Percentiles rank a stretch among this genome's conserved stretches.
These are phyloP conservation scores for Eugnorisma glareosa DNA, from an alignment of 2,888 invertebrate genomes.

Conservation along the genomic window DNA sequence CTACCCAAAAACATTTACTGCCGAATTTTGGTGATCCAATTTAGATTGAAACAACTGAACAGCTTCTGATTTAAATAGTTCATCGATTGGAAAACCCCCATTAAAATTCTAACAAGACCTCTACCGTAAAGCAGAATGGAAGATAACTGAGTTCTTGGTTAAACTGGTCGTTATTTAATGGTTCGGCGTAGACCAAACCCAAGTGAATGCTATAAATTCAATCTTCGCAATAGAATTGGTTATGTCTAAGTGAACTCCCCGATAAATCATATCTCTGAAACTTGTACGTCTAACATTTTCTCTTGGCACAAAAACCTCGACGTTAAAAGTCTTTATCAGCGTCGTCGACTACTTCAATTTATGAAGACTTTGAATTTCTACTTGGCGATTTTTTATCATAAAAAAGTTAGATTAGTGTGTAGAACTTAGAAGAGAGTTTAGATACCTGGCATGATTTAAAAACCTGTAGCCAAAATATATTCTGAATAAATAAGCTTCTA, in stretches of 20 bases:
- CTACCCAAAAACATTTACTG: no score
- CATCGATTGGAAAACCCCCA: slow-evolving; percentile 8
- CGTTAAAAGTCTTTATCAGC: not conserved
- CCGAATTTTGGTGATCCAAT: not conserved
- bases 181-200: slow-evolving; percentile 21
- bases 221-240: slow-evolving; percentile 48
- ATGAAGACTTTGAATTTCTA: not conserved
- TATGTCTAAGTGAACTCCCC: slow-evolving; percentile 29
- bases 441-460: not conserved
- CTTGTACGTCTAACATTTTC: not conserved
- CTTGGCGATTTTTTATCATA: not conserved
- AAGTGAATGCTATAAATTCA: slow-evolving; percentile 55
- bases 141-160: not conserved
- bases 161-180: slow-evolving; percentile 21
- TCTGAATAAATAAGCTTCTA: not conserved
- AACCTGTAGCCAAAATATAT: not conserved
- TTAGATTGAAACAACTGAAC: slow-evolving; percentile 3
- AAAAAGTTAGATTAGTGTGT: not conserved
- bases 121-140: not conserved
- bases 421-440: not conserved
- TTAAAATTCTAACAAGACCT: not conserved
- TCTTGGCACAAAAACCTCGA: slow-evolving; percentile 39
- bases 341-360: not conserved
- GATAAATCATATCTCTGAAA: slow-evolving; percentile 57
- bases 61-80: not conserved